Percentiles rank a stretch among this genome's conserved stretches.
phyloP scores from a whole-genome alignment of 2,113 vertebrate species.

The Camarhynchus parvulus region DNA sequence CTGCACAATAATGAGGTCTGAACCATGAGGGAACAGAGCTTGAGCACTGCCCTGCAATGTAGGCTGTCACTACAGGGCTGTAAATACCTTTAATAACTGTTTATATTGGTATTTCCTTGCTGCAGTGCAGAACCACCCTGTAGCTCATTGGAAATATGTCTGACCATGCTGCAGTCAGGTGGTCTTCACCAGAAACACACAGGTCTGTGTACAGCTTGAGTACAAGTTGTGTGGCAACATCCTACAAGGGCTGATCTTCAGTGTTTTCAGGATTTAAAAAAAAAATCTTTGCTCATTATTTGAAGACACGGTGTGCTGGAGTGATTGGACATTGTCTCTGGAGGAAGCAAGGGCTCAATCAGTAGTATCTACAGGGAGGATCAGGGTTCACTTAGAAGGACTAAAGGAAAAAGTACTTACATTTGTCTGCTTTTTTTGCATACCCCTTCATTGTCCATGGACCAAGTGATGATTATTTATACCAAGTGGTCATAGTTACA shows the following conservation, averaged over 20 bases:
- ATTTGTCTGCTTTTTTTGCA: not conserved
- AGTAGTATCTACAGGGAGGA: not conserved
- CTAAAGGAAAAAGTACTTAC: not conserved
- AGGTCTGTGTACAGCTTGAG: not conserved
- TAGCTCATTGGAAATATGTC: not conserved
- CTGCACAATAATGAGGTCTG: not conserved
- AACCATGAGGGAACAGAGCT: not conserved
- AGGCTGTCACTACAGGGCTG: not conserved
- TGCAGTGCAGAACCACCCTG: not conserved
- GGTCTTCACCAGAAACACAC: not conserved
- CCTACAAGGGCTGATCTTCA: not conserved
- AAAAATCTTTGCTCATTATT: not conserved
- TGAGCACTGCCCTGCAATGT: not conserved
- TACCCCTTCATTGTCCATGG: not conserved
- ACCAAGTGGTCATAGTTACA: not conserved
- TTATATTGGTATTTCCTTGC: not conserved
- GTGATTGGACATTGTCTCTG: not conserved
- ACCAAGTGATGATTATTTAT: not conserved
- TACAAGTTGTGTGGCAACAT: not conserved
- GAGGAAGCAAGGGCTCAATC: not conserved
- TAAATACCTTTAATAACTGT: not conserved
- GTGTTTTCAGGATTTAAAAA: not conserved
- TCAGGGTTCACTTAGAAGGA: not conserved
- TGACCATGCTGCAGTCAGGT: not conserved
- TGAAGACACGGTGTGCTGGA: not conserved